Evolutionary conservation across 1,140 invertebrate genomes (phyloP).

Genomic region (Tetramorium alpestre): DNA sequence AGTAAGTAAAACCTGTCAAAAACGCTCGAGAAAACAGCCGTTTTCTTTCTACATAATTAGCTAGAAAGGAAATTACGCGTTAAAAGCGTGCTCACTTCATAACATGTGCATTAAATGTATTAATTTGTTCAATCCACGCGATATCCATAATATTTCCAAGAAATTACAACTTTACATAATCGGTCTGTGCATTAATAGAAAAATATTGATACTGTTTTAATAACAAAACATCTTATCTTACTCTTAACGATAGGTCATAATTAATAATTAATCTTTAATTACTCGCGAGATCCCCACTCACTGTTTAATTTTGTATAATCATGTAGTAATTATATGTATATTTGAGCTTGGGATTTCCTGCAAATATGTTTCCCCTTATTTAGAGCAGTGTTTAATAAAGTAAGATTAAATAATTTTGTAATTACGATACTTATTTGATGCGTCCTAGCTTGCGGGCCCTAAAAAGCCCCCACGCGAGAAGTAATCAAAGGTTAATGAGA

Average conservation of each 20-base stretch:
- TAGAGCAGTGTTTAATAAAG: no score
- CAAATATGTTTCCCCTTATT: no score
- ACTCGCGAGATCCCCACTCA: no score
- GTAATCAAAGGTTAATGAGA: not conserved
- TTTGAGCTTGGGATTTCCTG: no score
- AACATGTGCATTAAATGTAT: not conserved
- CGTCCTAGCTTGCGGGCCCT: no score
- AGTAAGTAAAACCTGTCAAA: slow-evolving; percentile 36
- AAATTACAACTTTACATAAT: slow-evolving; percentile 32
- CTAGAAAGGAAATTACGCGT: slow-evolving; percentile 18
- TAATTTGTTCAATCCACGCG: not conserved
- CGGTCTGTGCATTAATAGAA: not conserved
- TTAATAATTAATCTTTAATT: slow-evolving; percentile 33
- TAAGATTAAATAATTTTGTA: no score
- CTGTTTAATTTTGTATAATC: no score
- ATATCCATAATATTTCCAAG: not conserved
- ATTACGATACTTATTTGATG: no score
- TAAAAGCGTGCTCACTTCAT: slow-evolving; percentile 26
- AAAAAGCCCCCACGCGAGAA: no score
- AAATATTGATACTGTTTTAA: slow-evolving; percentile 33
- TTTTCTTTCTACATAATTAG: not conserved
- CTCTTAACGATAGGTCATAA: not conserved
- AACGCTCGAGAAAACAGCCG: not conserved
- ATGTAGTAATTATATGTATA: no score
- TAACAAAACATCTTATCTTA: not conserved